Percentiles rank a stretch among this genome's conserved stretches.
These are phyloP conservation scores for Aleiodes leptofemur DNA, from an alignment of 2,888 invertebrate genomes.

Conservation along the genomic window DNA sequence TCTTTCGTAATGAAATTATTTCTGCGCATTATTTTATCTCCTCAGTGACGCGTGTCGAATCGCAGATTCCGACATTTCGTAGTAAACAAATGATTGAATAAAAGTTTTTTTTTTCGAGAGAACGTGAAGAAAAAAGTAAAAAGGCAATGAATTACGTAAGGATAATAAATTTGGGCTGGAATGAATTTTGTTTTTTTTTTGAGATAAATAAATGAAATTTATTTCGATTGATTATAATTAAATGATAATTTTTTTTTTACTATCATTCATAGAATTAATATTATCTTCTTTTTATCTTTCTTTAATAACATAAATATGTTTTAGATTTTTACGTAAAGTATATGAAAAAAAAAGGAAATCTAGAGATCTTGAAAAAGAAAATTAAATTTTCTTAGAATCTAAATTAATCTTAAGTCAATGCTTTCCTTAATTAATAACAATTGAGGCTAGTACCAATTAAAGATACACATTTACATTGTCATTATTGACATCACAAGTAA, in stretches of 20 bases:
- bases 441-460: constrained; percentile 23
- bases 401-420: constrained; percentile 4
- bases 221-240: constrained; percentile 53
- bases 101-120: no score
- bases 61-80: constrained; percentile 30
- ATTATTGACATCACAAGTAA: constrained; percentile 55
- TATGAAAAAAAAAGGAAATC: constrained; percentile 16
- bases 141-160: no score
- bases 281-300: constrained; percentile 39
- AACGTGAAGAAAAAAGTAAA: no score
- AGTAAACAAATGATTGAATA: constrained; percentile 26
- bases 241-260: constrained; percentile 39
- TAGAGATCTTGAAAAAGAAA: constrained; percentile 23
- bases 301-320: constrained; percentile 27
- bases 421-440: constrained; percentile 12
- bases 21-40: constrained; percentile 31
- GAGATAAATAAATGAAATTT: constrained; percentile 68
- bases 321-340: not conserved
- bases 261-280: constrained; percentile 45
- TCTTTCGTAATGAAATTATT: constrained; percentile 23
- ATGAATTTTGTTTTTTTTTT: not conserved
- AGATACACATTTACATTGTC: constrained; percentile 52
- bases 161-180: no score
- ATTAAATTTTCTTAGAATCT: not conserved
- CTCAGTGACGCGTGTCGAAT: constrained; percentile 36